Percentiles rank a stretch among this genome's conserved stretches.
These are phyloP conservation scores for Peromyscus melanophrys DNA, from an alignment of 2,797 vertebrate species.

Conservation along the genomic window DNA sequence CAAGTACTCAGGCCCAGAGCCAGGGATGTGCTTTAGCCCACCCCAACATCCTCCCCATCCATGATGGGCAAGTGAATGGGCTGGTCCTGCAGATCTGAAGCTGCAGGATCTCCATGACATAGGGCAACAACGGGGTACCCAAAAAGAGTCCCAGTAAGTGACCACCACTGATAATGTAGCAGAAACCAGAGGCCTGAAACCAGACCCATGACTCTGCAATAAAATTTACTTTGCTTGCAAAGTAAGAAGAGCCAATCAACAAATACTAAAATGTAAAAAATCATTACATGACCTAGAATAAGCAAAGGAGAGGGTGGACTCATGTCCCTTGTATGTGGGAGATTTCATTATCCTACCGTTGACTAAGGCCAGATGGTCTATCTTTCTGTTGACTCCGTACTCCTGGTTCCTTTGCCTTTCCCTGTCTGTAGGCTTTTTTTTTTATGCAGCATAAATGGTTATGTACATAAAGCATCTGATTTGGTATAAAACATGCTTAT, in stretches of 20 bases:
- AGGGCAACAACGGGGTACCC: neutral
- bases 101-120: neutral
- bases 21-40: neutral
- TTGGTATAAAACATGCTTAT: conserved; percentile 30
- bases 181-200: neutral
- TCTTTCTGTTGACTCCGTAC: neutral
- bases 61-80: neutral
- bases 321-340: neutral
- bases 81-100: neutral
- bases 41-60: neutral
- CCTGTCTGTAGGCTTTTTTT: neutral
- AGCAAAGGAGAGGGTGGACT: neutral
- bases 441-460: neutral
- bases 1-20: neutral
- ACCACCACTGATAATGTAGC: neutral
- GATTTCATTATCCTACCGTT: neutral
- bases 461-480: conserved; percentile 1
- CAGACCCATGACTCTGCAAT: neutral
- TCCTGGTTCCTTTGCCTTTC: neutral
- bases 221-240: neutral
- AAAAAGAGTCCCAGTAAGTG: neutral
- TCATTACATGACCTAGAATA: neutral
- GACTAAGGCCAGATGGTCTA: neutral
- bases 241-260: neutral
- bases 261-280: neutral